These are phyloP conservation scores for Anastatus disparis DNA, from an alignment of 1,140 invertebrate species.

Conservation along the genomic window DNA sequence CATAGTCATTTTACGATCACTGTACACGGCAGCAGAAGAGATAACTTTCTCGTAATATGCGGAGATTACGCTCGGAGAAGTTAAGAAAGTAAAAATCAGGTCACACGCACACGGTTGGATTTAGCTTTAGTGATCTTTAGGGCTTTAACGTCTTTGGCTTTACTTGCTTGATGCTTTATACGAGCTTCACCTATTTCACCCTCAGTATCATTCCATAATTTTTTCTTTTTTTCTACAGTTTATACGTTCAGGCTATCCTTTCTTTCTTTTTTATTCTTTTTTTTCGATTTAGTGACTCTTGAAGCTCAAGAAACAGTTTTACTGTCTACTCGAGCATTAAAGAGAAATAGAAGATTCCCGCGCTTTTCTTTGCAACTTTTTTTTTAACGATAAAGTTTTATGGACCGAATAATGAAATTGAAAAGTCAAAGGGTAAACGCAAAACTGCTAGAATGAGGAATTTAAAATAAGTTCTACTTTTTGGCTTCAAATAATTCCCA, in stretches of 20 bases:
- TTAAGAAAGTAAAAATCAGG: conserved; percentile 30
- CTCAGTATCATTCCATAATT: too few relatives aligned
- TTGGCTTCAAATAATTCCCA: too few relatives aligned
- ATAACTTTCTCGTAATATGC: conserved; percentile 24
- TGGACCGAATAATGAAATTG: conserved; percentile 5
- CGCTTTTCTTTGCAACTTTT: neutral
- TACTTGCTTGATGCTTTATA: neutral
- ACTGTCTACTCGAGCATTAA: conserved; percentile 20
- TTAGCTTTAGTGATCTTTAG: neutral
- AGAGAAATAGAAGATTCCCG: neutral
- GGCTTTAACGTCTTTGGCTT: conserved; percentile 15
- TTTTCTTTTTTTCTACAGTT: neutral
- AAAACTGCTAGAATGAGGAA: neutral
- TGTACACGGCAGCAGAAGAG: neutral
- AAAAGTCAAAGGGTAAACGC: neutral
- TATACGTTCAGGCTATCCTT: neutral
- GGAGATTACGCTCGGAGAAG: conserved; percentile 15
- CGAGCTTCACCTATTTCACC: neutral
- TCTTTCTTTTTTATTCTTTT: neutral
- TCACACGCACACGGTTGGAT: neutral
- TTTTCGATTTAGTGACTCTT: conserved; percentile 13
- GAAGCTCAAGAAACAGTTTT: conserved; percentile 10
- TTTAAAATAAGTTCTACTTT: conserved; percentile 1
- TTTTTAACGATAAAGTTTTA: conserved; percentile 18
- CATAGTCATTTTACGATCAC: conserved; percentile 8